Conservation (phyloP, 2,888 invertebrate genomes). For the Synergus gifuensis region DNA sequence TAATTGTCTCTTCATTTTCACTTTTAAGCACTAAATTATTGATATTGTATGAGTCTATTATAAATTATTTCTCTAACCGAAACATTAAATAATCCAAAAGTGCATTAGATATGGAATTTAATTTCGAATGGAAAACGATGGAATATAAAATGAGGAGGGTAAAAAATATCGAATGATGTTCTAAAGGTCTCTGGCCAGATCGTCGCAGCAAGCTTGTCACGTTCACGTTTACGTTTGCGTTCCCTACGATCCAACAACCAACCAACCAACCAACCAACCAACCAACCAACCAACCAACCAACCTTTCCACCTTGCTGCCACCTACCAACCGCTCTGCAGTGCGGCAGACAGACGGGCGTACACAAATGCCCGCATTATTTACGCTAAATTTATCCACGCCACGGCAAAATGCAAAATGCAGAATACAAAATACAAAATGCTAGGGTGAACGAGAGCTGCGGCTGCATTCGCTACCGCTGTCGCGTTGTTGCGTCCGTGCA, state of each 20-base stretch:
- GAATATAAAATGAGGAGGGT: not conserved
- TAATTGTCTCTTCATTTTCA: not conserved
- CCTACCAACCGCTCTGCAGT: slow-evolving; percentile 56
- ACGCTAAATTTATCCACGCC: slow-evolving; percentile 71
- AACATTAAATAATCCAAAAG: not conserved
- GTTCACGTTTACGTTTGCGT: slow-evolving; percentile 50
- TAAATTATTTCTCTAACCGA: not conserved
- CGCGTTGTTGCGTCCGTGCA: slow-evolving; percentile 50
- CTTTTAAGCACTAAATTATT: not conserved
- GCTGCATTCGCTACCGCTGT: slow-evolving; percentile 22
- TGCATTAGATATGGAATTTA: not conserved
- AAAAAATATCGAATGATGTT: slow-evolving; percentile 30
- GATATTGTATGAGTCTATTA: not conserved
- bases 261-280: slow-evolving; percentile 32
- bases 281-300: slow-evolving; percentile 21
- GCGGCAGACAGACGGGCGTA: slow-evolving; percentile 57
- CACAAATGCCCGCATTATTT: slow-evolving; percentile 70
- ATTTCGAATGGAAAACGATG: not conserved
- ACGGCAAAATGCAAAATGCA: slow-evolving; percentile 67
- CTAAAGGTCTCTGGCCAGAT: slow-evolving; percentile 44
- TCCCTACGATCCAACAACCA: slow-evolving; percentile 34
- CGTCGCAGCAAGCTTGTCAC: slow-evolving; percentile 44
- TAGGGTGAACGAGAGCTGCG: slow-evolving; percentile 48
- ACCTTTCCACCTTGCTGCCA: slow-evolving; percentile 49
- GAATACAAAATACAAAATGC: slow-evolving; percentile 66